Base-by-base conservation (phyloP, 2,888 invertebrate genomes). In the Colostygia pectinataria region DNA sequence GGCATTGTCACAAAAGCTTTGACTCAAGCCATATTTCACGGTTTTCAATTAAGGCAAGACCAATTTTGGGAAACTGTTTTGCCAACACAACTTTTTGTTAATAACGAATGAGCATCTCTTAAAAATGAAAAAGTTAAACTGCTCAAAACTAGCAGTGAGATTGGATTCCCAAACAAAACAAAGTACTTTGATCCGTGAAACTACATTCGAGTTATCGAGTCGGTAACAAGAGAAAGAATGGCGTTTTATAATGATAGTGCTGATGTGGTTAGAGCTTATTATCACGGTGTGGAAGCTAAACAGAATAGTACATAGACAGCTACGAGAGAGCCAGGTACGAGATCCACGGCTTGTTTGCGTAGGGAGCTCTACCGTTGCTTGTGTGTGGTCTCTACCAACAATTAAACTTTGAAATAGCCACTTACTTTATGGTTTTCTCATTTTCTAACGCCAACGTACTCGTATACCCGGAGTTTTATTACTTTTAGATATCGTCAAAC, bases 181-280 rank as follows among this genome's bases (percentile, higher is more conserved):
- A n/a, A 68, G 64, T 65, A 59, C 59, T 67, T 68, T 68, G 59
- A 79, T 74, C 70, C 61, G 66, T 64, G 70, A 75, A 75, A 74
- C 33, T 77, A 74, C 72, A 43, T 74, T 70, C 70, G 68, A 70
- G 63, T 74, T 81, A 83, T 82, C 80, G 75, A 71, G 69, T 66
- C 70, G 80, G 77, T 87, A 88, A 86, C 75, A 60, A 80, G 70
- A 63, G 61, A 73, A 80, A 83, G 80, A 87, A 86, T 83, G 81
- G 79, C 58, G 76, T 83, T 84, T 78, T 74, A 78, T 80, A 71
- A 81, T 82, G 74, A 82, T 82, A 80, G 74, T 77, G 71, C 77
- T 77, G 71, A 71, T 76, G 74, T 84, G 79, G 81, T 85, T 79
- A 82, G 79, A 75, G 72, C 65, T 82, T 71, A 83, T 90, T 90